Conservation (phyloP, 30 jellyfish, hydroid and myxozoan genomes). For the Aurelia aurita complex sp. Pacific region DNA sequence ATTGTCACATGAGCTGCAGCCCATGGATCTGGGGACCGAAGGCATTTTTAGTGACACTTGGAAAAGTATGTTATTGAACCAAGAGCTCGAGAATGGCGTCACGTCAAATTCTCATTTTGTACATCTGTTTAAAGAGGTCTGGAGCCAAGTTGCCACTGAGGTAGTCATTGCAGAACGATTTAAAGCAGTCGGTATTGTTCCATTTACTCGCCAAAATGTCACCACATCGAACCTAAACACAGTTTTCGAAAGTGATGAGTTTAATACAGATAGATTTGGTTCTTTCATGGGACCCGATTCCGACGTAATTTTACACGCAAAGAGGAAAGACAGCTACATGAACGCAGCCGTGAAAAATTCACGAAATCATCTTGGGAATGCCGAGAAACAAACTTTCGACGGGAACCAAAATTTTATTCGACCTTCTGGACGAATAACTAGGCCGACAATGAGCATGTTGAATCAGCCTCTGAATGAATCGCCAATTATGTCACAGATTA, state of each 20-base stretch:
- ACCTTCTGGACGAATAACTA: slow-evolving; percentile 21
- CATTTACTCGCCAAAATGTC: slow-evolving; percentile 36
- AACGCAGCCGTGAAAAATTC: slow-evolving; percentile 5
- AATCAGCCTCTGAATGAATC: slow-evolving; percentile 58
- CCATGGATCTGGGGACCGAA: slow-evolving; percentile 25
- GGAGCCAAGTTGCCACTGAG: slow-evolving; percentile 8
- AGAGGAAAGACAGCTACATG: slow-evolving; percentile 29
- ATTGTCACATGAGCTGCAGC: slow-evolving; percentile 36
- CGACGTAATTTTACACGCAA: slow-evolving; percentile 20
- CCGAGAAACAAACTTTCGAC: slow-evolving; percentile 22
- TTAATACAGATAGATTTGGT: slow-evolving; percentile 4
- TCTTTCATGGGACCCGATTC: slow-evolving; percentile 27
- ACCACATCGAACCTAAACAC: background rate
- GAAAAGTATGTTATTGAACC: slow-evolving; percentile 11
- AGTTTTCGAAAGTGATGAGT: slow-evolving; percentile 30
- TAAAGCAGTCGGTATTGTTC: slow-evolving; percentile 22
- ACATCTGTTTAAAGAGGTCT: slow-evolving; percentile 16
- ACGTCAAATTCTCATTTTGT: slow-evolving; percentile 9
- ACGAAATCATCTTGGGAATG: slow-evolving; percentile 12
- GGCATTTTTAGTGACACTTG: slow-evolving; percentile 37
- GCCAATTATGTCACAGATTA: slow-evolving; percentile 34
- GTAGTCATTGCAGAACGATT: slow-evolving; percentile 30
- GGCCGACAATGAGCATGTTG: slow-evolving; percentile 68
- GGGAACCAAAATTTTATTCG: slow-evolving; percentile 41
- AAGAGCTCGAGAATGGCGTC: background rate